phyloP scores from a whole-genome alignment of 2,888 invertebrate genomes.

The Uropetala carovei region DNA sequence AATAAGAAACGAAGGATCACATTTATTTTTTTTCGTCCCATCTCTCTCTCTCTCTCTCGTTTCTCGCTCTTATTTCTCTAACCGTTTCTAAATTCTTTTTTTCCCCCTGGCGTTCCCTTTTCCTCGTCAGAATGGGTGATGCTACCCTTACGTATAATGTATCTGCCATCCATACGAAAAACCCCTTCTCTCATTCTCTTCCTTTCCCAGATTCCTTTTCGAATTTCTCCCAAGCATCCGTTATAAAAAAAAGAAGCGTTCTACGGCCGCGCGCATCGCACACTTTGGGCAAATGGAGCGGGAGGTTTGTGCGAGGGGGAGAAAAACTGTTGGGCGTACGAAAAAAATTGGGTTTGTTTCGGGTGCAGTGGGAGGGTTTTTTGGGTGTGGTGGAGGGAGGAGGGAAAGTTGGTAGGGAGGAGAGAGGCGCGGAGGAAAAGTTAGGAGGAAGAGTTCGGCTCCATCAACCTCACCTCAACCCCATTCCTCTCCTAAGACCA shows the following conservation, averaged over 20 bases:
- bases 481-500: neutral
- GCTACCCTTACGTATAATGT: constrained; percentile 50
- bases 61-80: neutral
- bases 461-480: neutral
- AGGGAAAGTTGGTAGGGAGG: neutral
- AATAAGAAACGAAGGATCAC: neutral
- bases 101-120: constrained; percentile 14
- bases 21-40: neutral
- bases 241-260: constrained; percentile 35
- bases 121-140: constrained; percentile 45
- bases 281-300: constrained; percentile 50
- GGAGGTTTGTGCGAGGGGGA: neutral
- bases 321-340: constrained; percentile 46
- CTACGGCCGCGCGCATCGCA: constrained; percentile 21
- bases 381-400: neutral
- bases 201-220: neutral
- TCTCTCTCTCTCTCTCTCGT: too few species aligned
- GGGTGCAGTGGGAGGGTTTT: constrained; percentile 18
- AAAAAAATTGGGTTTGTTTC: constrained; percentile 25
- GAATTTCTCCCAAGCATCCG: constrained; percentile 52
- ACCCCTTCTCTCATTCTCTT: neutral
- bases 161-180: constrained; percentile 6
- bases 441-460: neutral
- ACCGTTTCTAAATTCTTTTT: constrained; percentile 22
- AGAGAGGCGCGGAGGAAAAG: neutral